Conservation (phyloP, 2,797 vertebrate species). For the Petrocephalus sullivani region DNA sequence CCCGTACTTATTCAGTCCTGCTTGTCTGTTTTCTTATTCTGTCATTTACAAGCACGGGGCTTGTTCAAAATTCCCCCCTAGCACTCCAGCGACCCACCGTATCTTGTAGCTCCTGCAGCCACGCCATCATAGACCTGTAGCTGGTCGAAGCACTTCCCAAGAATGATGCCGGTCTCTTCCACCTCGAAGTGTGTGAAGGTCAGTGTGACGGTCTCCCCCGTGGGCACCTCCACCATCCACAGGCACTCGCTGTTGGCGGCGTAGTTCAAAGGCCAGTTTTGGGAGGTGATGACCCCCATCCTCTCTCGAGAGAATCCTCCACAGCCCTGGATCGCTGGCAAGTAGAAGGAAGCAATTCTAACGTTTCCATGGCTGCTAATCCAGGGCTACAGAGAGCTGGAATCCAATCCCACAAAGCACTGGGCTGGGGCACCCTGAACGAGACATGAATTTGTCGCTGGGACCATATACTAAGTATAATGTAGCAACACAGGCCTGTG, state of each 20-base stretch:
- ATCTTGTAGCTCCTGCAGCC: slow-evolving; percentile 30
- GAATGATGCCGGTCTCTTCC: slow-evolving; percentile 48
- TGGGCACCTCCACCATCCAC: slow-evolving; percentile 57
- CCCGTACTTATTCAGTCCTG: background rate
- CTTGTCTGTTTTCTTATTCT: background rate
- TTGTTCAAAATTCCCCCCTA: background rate
- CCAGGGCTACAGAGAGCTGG: background rate
- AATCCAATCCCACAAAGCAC: background rate
- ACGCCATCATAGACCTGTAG: slow-evolving; percentile 51
- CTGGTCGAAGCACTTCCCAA: slow-evolving; percentile 54
- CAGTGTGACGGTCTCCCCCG: slow-evolving; percentile 52
- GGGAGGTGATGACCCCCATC: slow-evolving; percentile 60
- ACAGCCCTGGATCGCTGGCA: slow-evolving; percentile 65
- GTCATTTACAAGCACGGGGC: background rate
- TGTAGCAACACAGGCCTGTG: background rate
- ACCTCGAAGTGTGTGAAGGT: slow-evolving; percentile 67
- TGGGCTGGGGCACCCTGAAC: background rate
- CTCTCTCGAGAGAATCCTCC: slow-evolving; percentile 53
- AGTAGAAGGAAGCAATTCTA: background rate
- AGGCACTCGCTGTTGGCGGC: slow-evolving; percentile 58
- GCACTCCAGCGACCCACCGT: slow-evolving; percentile 41
- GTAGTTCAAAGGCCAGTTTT: slow-evolving; percentile 67
- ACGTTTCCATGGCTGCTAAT: background rate
- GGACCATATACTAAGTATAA: background rate
- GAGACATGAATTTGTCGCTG: background rate